Conservation (phyloP, 2,113 vertebrate species). For the Myiagra hebetior region DNA sequence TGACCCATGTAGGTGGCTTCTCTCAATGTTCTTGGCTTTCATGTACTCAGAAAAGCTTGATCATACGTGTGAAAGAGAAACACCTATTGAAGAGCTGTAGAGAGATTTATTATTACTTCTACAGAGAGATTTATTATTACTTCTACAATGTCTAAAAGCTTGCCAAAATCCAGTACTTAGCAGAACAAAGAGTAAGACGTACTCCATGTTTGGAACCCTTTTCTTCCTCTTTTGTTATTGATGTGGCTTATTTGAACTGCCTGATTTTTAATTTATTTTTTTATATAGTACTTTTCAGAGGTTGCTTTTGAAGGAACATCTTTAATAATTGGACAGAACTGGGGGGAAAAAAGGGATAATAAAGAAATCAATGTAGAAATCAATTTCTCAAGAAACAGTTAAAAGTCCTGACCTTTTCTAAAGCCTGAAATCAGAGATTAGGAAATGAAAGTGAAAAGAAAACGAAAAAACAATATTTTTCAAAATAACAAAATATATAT, state of each 20-base stretch:
- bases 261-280: no score
- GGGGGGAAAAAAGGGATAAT: fast-evolving
- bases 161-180: background rate
- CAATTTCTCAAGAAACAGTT: background rate
- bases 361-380: background rate
- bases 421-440: background rate
- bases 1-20: fast-evolving
- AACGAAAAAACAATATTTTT: background rate
- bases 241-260: background rate
- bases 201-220: background rate
- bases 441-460: background rate
- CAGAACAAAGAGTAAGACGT: background rate
- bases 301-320: background rate
- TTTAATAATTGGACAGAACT: background rate
- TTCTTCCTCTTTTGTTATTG: background rate
- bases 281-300: background rate
- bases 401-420: background rate
- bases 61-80: background rate
- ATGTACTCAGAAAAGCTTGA: background rate
- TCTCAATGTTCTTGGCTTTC: background rate
- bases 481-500: no score
- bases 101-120: background rate
- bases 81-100: background rate
- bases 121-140: background rate
- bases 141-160: background rate